Evolutionary conservation across 2,113 vertebrate species (phyloP).

Genomic region (Thalassoma bifasciatum): DNA sequence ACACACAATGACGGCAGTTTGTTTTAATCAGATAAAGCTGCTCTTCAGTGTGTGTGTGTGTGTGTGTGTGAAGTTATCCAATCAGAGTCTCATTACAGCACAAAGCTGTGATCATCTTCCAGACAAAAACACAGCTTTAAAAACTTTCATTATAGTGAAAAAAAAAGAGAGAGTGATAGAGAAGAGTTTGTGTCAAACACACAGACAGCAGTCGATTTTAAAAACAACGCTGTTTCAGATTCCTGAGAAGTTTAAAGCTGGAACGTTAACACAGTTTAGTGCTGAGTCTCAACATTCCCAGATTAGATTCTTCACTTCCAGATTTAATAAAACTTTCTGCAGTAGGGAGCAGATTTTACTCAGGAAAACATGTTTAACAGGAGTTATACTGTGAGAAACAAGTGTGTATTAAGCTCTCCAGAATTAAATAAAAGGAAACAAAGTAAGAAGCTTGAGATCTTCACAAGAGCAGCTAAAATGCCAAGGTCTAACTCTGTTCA

Average conservation of each 20-base stretch:
- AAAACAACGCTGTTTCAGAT: neutral
- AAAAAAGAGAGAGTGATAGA: neutral
- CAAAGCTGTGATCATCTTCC: conserved; percentile 43
- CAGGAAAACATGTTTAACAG: too few species aligned
- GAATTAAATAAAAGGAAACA: too few species aligned
- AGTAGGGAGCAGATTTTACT: too few species aligned
- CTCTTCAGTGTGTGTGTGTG: conserved; percentile 19
- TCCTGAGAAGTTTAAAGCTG: neutral
- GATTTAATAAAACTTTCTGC: too few species aligned
- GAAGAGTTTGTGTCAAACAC: conserved; percentile 9
- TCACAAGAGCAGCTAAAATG: too few species aligned
- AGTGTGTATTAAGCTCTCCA: too few species aligned
- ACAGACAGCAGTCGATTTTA: neutral
- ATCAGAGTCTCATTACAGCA: conserved; percentile 51
- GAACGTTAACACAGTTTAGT: too few species aligned
- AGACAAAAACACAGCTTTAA: neutral
- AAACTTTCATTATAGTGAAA: conserved; percentile 4
- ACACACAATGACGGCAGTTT: conserved; percentile 23
- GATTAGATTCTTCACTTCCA: neutral
- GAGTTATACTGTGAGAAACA: too few species aligned
- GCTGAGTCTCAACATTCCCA: neutral
- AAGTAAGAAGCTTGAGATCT: too few species aligned
- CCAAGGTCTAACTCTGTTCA: too few species aligned
- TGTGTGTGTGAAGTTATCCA: conserved; percentile 33
- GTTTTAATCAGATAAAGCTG: conserved; percentile 43